phyloP scores from a whole-genome alignment of 2,797 vertebrate species.

The Balearica regulorum region DNA sequence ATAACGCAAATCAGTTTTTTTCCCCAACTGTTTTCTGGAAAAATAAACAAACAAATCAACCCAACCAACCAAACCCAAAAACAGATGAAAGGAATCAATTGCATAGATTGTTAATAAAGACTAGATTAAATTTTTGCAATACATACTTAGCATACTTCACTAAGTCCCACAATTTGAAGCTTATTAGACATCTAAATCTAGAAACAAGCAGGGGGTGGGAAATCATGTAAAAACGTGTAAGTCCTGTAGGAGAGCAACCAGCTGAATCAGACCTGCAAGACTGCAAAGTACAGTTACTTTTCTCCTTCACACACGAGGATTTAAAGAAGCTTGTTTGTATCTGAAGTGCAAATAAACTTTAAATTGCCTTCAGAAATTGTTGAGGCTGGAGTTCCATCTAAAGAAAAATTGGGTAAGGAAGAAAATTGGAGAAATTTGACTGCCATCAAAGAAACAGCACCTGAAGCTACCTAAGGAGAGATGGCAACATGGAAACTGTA shows the following conservation, averaged over 20 bases:
- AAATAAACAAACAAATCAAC: too few relatives aligned
- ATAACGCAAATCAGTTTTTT: not conserved
- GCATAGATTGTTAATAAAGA: not conserved
- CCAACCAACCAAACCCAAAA: not conserved
- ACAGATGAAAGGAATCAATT: not conserved
- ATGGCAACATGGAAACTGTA: not conserved
- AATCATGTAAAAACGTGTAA: not conserved
- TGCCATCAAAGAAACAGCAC: not conserved
- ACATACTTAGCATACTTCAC: not conserved
- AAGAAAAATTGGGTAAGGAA: not conserved
- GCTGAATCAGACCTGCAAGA: not conserved
- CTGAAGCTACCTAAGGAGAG: not conserved
- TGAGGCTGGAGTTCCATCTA: not conserved
- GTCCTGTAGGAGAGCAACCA: not conserved
- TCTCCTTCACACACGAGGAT: not conserved
- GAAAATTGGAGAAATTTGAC: not conserved
- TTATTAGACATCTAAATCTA: not conserved
- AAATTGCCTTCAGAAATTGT: not conserved
- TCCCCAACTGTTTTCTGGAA: not conserved
- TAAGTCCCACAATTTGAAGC: not conserved
- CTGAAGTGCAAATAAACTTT: not conserved
- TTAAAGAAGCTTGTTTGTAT: not conserved
- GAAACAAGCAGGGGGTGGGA: not conserved
- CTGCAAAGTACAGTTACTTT: not conserved
- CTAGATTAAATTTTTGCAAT: not conserved